These are phyloP conservation scores for Pseudorhombus dupliciocellatus DNA, from an alignment of 2,113 vertebrate genomes.

Conservation along the genomic window DNA sequence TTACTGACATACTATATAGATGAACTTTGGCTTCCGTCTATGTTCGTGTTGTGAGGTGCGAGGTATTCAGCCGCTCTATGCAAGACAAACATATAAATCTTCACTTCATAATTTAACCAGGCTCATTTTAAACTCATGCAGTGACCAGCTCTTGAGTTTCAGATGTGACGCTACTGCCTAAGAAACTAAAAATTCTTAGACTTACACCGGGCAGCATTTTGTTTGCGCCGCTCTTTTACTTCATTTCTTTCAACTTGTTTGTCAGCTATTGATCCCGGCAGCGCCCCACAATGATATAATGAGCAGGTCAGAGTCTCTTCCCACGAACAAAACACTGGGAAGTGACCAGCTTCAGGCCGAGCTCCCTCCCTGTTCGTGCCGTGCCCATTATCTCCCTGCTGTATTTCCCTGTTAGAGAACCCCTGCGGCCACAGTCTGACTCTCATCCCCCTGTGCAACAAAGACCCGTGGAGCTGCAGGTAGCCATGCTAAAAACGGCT, in stretches of 20 bases:
- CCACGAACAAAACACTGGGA: conserved; percentile 61
- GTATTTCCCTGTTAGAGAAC: conserved; percentile 39
- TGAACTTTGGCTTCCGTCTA: too few species aligned
- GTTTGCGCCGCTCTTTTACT: background rate
- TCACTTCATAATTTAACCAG: background rate
- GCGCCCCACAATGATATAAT: conserved; percentile 48
- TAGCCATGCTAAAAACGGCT: conserved; percentile 50
- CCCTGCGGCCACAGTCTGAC: conserved; percentile 43
- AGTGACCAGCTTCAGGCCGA: conserved; percentile 57
- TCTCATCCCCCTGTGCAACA: conserved; percentile 31
- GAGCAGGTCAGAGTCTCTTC: conserved; percentile 52
- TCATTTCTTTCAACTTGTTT: conserved; percentile 19
- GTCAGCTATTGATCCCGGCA: conserved; percentile 28
- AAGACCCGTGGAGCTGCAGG: conserved; percentile 61
- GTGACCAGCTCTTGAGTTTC: too few species aligned
- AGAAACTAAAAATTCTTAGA: too few species aligned
- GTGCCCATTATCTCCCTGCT: conserved; percentile 52
- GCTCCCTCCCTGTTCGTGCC: conserved; percentile 23
- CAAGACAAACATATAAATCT: too few species aligned
- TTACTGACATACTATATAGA: too few species aligned
- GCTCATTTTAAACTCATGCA: too few species aligned
- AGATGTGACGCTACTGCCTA: too few species aligned
- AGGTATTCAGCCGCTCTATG: too few species aligned
- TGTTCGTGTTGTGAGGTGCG: too few species aligned
- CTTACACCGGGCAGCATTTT: background rate